Conservation (phyloP, 2,797 vertebrate species). For the Microctenopoma steveboyesi region DNA sequence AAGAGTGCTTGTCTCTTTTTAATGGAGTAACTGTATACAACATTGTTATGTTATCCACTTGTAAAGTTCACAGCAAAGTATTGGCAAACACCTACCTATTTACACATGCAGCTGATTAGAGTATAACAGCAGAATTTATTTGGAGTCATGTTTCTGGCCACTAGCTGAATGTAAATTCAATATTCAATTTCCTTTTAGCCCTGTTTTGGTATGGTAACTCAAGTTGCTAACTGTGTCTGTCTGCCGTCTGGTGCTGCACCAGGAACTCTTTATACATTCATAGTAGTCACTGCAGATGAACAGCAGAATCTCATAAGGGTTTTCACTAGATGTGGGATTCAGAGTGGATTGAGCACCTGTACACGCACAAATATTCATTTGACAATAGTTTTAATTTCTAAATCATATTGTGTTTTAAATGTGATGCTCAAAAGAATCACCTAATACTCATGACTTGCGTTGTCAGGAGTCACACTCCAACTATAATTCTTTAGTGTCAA, state of each 20-base stretch:
- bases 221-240: neutral
- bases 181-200: neutral
- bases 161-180: neutral
- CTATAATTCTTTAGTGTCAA: slow-evolving; percentile 30
- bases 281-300: too few species aligned
- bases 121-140: neutral
- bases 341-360: too few species aligned
- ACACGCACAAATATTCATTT: too few species aligned
- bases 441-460: slow-evolving; percentile 40
- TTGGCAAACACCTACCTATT: neutral
- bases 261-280: too few species aligned
- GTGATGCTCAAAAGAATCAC: neutral
- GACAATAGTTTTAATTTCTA: too few species aligned
- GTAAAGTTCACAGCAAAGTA: neutral
- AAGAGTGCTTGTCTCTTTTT: neutral
- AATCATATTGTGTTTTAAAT: too few species aligned
- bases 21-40: too few species aligned
- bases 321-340: too few species aligned
- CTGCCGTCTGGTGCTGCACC: too few species aligned
- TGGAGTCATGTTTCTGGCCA: neutral
- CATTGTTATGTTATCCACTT: neutral
- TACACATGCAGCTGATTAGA: neutral
- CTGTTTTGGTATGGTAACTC: neutral
- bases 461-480: slow-evolving; percentile 18
- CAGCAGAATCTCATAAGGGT: too few species aligned